A percentile compares a stretch with the other conserved stretches of the same genome.
phyloP scores from a whole-genome alignment of 2,888 invertebrate genomes.

The Amphipoea oculea region DNA sequence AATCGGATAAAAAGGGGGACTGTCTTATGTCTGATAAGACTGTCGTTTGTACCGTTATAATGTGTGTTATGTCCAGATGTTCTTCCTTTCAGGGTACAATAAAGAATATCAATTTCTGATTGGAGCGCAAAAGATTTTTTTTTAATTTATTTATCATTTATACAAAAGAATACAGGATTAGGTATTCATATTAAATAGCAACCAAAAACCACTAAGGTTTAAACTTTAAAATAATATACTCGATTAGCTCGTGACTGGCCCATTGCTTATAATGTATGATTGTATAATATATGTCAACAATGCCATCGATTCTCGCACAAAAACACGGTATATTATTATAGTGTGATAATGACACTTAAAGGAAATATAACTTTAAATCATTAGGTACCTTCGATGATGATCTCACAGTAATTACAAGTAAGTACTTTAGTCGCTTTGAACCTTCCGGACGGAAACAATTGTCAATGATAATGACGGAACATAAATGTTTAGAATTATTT shows the following conservation, averaged over 20 bases:
- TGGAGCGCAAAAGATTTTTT: neutral
- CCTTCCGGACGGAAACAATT: constrained; percentile 41
- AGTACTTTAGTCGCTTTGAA: constrained; percentile 17
- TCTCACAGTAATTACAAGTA: constrained; percentile 36
- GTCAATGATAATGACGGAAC: constrained; percentile 4
- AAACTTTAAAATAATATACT: neutral
- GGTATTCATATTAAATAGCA: too few relatives aligned
- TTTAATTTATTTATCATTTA: too few relatives aligned
- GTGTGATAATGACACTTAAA: constrained; percentile 23
- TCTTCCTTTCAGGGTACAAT: too few relatives aligned
- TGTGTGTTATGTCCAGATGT: neutral
- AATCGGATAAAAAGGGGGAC: neutral
- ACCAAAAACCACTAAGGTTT: too few relatives aligned
- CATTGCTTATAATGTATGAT: neutral
- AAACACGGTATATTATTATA: neutral
- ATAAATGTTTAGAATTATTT: neutral
- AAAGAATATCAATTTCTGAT: neutral
- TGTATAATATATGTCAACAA: neutral
- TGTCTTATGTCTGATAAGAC: neutral
- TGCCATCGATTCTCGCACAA: neutral
- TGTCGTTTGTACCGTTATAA: neutral
- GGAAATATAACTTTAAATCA: constrained; percentile 18
- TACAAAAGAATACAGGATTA: too few relatives aligned
- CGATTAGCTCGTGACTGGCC: neutral
- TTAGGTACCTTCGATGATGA: constrained; percentile 34